Percentiles rank a stretch among this genome's conserved stretches.
Evolutionary conservation across 2,113 vertebrate genomes (phyloP).

Genomic region (Rhabdomys dilectus): DNA sequence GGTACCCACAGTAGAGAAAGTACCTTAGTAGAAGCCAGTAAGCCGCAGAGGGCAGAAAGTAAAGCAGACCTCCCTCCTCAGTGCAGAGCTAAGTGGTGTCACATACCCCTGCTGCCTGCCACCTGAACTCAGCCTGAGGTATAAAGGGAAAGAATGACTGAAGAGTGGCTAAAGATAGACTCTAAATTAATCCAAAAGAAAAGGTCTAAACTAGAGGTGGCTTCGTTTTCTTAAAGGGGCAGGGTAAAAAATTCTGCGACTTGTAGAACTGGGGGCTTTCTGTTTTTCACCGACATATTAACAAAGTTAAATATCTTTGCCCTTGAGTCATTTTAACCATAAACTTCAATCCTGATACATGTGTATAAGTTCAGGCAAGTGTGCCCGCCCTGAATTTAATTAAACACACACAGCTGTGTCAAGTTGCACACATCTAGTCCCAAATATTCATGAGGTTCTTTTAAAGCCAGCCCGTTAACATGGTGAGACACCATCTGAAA

Average conservation of each 20-base stretch:
- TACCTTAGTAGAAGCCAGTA: not conserved
- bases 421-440: not conserved
- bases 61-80: not conserved
- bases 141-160: not conserved
- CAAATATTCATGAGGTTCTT: not conserved
- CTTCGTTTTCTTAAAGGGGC: not conserved
- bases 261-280: not conserved
- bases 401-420: not conserved
- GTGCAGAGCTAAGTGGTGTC: not conserved
- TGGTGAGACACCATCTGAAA: not conserved
- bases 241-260: not conserved
- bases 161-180: not conserved
- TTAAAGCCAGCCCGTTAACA: not conserved
- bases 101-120: not conserved
- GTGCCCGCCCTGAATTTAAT: not conserved
- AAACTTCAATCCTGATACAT: not conserved
- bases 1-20: not conserved
- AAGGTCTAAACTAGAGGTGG: constrained; percentile 21
- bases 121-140: not conserved
- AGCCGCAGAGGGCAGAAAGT: not conserved
- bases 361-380: not conserved
- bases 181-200: constrained; percentile 11
- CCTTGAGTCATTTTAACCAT: not conserved
- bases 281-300: constrained; percentile 41
- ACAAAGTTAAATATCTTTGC: constrained; percentile 15